Conservation (phyloP, 2,888 invertebrate species). For the Carcina quercana region DNA sequence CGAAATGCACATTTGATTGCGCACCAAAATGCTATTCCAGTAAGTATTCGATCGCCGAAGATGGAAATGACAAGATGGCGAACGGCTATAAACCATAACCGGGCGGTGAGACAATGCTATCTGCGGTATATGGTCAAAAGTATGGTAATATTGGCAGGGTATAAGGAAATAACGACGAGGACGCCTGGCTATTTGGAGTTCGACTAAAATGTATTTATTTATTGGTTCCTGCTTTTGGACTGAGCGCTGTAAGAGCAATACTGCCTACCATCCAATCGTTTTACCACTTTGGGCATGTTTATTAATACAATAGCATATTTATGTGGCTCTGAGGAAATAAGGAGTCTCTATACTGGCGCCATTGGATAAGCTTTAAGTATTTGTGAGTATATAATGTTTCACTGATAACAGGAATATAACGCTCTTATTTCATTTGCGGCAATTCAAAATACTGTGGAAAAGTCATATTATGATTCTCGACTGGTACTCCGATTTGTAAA, state of each 20-base stretch:
- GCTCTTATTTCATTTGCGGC: too few relatives aligned
- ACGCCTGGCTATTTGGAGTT: constrained; percentile 38
- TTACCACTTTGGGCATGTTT: constrained; percentile 5
- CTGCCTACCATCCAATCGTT: constrained; percentile 15
- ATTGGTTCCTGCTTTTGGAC: constrained; percentile 49
- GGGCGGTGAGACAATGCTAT: constrained; percentile 35
- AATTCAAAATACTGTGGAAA: too few relatives aligned
- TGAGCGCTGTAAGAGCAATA: constrained; percentile 29
- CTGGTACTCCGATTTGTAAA: too few relatives aligned
- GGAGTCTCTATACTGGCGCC: too few relatives aligned
- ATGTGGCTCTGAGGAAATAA: too few relatives aligned
- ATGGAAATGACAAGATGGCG: constrained; percentile 31
- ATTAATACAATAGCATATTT: constrained; percentile 2
- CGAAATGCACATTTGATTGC: constrained; percentile 30
- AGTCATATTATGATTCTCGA: too few relatives aligned
- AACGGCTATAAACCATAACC: constrained; percentile 39
- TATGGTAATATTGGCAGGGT: constrained; percentile 36
- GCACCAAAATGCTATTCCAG: constrained; percentile 38
- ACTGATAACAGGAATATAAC: too few relatives aligned
- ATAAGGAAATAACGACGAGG: constrained; percentile 59
- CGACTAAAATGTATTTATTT: constrained; percentile 56
- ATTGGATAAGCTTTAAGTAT: too few relatives aligned
- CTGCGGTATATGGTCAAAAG: constrained; percentile 30
- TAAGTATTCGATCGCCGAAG: constrained; percentile 37
- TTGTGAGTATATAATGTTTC: too few relatives aligned